A percentile compares a stretch with the other conserved stretches of the same genome.
phyloP scores from a whole-genome alignment of 2,797 vertebrate genomes.

The Orientallactaga sibirica region DNA sequence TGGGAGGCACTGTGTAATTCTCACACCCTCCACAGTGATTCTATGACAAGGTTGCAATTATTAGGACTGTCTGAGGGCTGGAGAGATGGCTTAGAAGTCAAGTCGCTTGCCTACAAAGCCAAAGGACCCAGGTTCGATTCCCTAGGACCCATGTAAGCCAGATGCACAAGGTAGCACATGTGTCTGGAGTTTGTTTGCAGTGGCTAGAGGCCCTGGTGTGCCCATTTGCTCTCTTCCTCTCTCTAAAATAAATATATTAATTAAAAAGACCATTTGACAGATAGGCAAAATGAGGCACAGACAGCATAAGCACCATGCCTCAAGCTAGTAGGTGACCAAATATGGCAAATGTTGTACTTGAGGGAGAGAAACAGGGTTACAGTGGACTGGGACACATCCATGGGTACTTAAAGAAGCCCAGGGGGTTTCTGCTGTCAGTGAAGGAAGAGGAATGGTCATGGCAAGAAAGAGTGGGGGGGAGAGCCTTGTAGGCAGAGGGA shows the following conservation, averaged over 20 bases:
- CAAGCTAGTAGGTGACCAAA: background rate
- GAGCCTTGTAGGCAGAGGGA: background rate
- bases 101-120: too few relatives aligned
- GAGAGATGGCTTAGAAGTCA: too few relatives aligned
- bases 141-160: too few relatives aligned
- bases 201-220: too few relatives aligned
- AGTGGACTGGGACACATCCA: background rate
- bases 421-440: background rate
- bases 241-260: too few relatives aligned
- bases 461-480: background rate
- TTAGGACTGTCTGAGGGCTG: background rate
- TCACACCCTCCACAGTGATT: background rate
- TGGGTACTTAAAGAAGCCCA: background rate
- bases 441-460: background rate
- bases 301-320: background rate
- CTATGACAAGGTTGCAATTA: background rate
- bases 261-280: background rate
- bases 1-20: background rate
- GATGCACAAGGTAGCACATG: too few relatives aligned
- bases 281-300: conserved; percentile 14
- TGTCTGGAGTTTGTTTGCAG: too few relatives aligned
- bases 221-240: too few relatives aligned
- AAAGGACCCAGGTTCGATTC: too few relatives aligned
- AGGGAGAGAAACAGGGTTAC: background rate
- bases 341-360: background rate